These are phyloP conservation scores for Aythya baeri DNA, from an alignment of 2,113 vertebrate genomes.

Conservation along the genomic window DNA sequence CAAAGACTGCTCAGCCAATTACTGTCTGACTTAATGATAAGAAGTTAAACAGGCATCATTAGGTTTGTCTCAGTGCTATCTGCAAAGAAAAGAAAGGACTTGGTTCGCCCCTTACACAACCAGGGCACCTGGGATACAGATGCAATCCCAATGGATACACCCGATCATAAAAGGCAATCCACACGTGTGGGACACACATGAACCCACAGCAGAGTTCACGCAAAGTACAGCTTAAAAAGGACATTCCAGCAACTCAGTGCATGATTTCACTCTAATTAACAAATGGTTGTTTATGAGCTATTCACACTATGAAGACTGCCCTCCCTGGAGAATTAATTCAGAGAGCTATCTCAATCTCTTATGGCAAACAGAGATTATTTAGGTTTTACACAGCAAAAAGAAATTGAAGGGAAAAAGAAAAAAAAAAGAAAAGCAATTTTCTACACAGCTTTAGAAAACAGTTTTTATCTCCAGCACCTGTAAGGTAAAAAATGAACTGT, in stretches of 20 bases:
- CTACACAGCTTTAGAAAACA: not conserved
- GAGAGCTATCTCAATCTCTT: not conserved
- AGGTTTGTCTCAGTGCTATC: not conserved
- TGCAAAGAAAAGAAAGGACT: not conserved
- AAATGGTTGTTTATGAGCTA: not conserved
- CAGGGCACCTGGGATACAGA: conserved; percentile 37
- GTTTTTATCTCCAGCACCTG: not conserved
- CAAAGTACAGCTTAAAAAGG: conserved; percentile 33
- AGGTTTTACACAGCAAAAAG: not conserved
- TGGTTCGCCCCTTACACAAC: not conserved
- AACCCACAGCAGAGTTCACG: conserved; percentile 20
- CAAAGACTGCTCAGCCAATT: not conserved
- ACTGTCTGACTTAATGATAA: not conserved
- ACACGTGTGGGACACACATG: not conserved
- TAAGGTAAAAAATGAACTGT: not conserved
- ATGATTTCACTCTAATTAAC: conserved; percentile 18
- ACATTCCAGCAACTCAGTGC: conserved; percentile 30
- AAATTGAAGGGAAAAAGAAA: not conserved
- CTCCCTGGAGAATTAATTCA: not conserved
- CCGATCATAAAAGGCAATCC: conserved; percentile 19
- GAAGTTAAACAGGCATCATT: not conserved
- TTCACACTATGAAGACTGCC: not conserved
- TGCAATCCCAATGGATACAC: not conserved
- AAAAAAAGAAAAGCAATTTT: not conserved
- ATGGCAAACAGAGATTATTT: not conserved